Evolutionary conservation across 2,113 vertebrate genomes (phyloP).

Genomic region (Orientallactaga bullata): DNA sequence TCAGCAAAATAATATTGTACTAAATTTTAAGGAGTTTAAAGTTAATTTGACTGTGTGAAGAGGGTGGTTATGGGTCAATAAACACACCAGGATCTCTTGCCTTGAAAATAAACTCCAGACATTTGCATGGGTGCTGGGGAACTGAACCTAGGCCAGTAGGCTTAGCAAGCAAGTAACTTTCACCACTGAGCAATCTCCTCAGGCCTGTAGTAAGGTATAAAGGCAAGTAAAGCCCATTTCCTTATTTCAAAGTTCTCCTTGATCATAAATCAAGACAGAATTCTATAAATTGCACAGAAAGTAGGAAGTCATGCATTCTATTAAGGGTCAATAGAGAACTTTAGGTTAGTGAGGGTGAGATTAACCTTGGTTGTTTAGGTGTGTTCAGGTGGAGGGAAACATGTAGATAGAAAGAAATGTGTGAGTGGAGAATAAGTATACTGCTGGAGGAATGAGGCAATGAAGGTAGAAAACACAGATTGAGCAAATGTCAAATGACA

Average conservation of each 20-base stretch:
- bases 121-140: too few species aligned
- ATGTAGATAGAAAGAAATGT: not conserved
- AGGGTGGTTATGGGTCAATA: too few species aligned
- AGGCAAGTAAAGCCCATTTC: not conserved
- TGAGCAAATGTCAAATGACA: not conserved
- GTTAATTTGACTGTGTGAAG: too few species aligned
- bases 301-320: not conserved
- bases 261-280: not conserved
- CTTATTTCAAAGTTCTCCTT: not conserved
- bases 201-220: not conserved
- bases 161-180: too few species aligned
- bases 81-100: too few species aligned
- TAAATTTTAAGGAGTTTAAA: not conserved
- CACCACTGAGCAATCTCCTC: too few species aligned
- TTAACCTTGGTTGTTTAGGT: not conserved
- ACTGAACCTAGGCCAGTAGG: too few species aligned
- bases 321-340: not conserved
- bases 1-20: not conserved
- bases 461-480: not conserved
- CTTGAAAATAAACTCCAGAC: too few species aligned
- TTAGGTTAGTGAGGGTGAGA: not conserved
- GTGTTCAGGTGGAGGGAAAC: not conserved
- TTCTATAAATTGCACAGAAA: not conserved
- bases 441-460: not conserved
- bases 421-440: not conserved